These are phyloP conservation scores for Brachirus orientalis DNA, from an alignment of 2,113 vertebrate species.

Conservation along the genomic window DNA sequence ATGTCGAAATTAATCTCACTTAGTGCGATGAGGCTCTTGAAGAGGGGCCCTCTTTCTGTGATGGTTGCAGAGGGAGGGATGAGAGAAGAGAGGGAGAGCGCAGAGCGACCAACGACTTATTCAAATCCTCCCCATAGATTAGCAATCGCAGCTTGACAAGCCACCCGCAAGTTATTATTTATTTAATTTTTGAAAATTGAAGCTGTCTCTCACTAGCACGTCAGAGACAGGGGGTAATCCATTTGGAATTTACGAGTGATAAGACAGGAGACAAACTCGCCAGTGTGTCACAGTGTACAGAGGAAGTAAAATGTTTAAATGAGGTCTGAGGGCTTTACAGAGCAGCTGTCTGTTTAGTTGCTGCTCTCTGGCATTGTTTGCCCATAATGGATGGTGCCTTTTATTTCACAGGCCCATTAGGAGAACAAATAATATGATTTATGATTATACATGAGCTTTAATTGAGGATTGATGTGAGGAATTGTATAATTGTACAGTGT, in stretches of 20 bases:
- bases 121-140: conserved; percentile 85
- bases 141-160: conserved; percentile 82
- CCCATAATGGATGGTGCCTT: conserved; percentile 63
- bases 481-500: conserved; percentile 23
- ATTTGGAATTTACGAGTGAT: conserved; percentile 78
- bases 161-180: conserved; percentile 76
- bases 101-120: conserved; percentile 76
- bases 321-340: conserved; percentile 57
- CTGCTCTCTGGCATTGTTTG: conserved; percentile 71
- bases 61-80: conserved; percentile 66
- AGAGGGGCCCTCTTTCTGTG: conserved; percentile 77
- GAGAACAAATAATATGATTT: conserved; percentile 71
- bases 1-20: conserved; percentile 83
- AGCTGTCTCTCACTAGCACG: conserved; percentile 70
- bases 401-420: conserved; percentile 58
- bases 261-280: conserved; percentile 74
- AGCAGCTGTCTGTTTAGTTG: conserved; percentile 68
- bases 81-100: conserved; percentile 61
- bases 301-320: conserved; percentile 79
- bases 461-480: conserved; percentile 35
- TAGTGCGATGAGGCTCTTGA: conserved; percentile 72
- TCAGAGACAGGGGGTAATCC: conserved; percentile 79
- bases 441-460: conserved; percentile 56
- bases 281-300: conserved; percentile 60
- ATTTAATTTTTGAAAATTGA: conserved; percentile 72